These are phyloP conservation scores for Rhinatrema bivittatum DNA, from an alignment of 2,797 vertebrate genomes.

Conservation along the genomic window DNA sequence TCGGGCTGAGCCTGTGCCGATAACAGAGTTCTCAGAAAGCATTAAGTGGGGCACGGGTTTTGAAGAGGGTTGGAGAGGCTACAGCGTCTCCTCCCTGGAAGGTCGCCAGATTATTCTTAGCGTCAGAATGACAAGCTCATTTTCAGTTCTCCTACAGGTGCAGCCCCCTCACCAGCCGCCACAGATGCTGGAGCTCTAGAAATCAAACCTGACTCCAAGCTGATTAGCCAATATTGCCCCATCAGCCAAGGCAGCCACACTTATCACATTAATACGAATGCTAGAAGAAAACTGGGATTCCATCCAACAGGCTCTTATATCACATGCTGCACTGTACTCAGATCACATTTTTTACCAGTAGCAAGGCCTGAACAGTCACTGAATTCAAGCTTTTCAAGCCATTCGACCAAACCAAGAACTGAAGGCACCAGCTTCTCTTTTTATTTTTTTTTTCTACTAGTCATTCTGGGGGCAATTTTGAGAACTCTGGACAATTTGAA, in stretches of 20 bases:
- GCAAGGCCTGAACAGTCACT: slow-evolving; percentile 53
- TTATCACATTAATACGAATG: slow-evolving; percentile 69
- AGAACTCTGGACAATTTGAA: too few species aligned
- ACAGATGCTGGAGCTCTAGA: slow-evolving; percentile 19
- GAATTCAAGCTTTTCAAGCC: slow-evolving; percentile 43
- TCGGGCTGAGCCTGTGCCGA: background rate
- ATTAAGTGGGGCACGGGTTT: background rate
- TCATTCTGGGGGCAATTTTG: too few species aligned
- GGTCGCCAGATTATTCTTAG: too few species aligned
- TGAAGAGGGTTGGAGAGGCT: too few species aligned
- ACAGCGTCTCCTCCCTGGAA: background rate
- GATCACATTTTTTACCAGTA: slow-evolving; percentile 64
- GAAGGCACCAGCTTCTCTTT: too few species aligned
- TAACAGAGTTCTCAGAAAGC: background rate
- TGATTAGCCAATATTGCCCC: slow-evolving; percentile 58
- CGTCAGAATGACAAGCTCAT: too few species aligned
- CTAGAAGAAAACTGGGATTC: slow-evolving; percentile 56
- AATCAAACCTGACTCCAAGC: slow-evolving; percentile 55
- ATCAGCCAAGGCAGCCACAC: slow-evolving; percentile 60
- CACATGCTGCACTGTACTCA: slow-evolving; percentile 63
- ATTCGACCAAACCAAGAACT: too few species aligned
- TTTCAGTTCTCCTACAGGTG: too few species aligned
- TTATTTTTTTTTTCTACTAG: too few species aligned
- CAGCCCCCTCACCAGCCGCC: slow-evolving; percentile 9
- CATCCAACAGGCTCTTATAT: slow-evolving; percentile 56